phyloP scores from a whole-genome alignment of 1,140 invertebrate species.

The Drosophila takahashii region DNA sequence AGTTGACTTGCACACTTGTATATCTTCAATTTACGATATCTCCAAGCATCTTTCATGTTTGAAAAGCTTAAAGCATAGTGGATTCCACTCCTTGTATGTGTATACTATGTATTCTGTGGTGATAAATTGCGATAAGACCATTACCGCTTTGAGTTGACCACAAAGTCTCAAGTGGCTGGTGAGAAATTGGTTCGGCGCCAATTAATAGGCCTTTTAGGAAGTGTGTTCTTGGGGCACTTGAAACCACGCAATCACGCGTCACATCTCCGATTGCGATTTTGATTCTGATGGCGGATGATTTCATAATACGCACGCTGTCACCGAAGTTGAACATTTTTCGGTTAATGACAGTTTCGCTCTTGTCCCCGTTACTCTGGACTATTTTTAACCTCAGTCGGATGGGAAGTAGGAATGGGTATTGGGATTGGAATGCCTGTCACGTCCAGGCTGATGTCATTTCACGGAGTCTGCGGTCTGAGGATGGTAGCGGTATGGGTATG shows the following conservation, averaged over 20 bases:
- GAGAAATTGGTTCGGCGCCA: neutral
- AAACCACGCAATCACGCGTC: conserved; percentile 25
- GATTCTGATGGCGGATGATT: conserved; percentile 35
- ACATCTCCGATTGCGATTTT: conserved; percentile 27
- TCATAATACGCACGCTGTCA: conserved; percentile 28
- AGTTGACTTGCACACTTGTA: neutral
- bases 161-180: conserved; percentile 1
- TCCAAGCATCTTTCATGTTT: no score
- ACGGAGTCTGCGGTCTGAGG: conserved; percentile 44
- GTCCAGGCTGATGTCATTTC: conserved; percentile 61
- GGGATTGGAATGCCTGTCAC: conserved; percentile 23
- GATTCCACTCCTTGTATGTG: neutral
- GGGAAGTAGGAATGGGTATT: neutral
- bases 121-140: neutral
- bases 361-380: conserved; percentile 25
- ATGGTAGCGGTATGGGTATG: neutral
- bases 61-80: neutral
- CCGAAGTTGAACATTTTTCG: conserved; percentile 32
- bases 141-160: neutral
- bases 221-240: conserved; percentile 2
- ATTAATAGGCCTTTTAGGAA: neutral
- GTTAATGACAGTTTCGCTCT: conserved; percentile 64
- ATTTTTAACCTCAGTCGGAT: conserved; percentile 55
- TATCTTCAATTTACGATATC: neutral
- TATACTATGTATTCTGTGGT: no score